Conservation (phyloP, 2,797 vertebrate species). For the Thalassophryne amazonica region DNA sequence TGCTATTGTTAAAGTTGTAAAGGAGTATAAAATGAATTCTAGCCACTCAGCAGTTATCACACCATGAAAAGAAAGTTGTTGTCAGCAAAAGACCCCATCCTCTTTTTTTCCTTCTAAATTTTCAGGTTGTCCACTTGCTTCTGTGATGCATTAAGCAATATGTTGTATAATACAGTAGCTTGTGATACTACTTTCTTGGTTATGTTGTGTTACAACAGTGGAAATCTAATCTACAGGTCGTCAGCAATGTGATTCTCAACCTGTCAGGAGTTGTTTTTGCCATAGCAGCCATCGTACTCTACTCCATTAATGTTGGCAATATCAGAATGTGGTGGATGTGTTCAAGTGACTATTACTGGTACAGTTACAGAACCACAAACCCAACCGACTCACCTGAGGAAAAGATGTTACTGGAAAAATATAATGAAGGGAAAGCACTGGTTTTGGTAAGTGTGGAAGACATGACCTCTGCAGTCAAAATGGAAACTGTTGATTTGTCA, state of each 20-base stretch:
- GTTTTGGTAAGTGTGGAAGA: neutral
- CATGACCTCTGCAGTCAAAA: neutral
- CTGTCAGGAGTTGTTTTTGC: conserved; percentile 44
- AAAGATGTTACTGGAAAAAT: rapidly evolving
- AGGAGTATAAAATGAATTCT: too few species aligned
- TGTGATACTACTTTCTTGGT: too few species aligned
- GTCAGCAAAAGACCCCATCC: too few species aligned
- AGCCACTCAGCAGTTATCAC: too few species aligned
- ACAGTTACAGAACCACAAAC: rapidly evolving
- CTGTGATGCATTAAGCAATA: too few species aligned
- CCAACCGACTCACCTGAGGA: rapidly evolving
- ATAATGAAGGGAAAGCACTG: neutral
- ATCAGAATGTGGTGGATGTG: rapidly evolving
- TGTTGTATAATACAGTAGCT: too few species aligned
- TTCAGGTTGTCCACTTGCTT: too few species aligned
- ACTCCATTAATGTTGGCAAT: neutral
- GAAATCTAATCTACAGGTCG: too few species aligned
- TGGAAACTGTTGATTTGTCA: neutral
- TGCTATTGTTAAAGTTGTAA: too few species aligned
- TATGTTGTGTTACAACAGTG: too few species aligned
- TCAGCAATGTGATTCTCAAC: conserved; percentile 49
- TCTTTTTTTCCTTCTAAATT: too few species aligned
- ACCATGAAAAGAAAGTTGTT: too few species aligned
- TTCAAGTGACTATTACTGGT: rapidly evolving
- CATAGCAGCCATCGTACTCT: conserved; percentile 54